Evolutionary conservation across 2,888 invertebrate species (phyloP), one percentile per base, ranked within the genome.

Genomic region (Andrena haemorrhoa): DNA sequence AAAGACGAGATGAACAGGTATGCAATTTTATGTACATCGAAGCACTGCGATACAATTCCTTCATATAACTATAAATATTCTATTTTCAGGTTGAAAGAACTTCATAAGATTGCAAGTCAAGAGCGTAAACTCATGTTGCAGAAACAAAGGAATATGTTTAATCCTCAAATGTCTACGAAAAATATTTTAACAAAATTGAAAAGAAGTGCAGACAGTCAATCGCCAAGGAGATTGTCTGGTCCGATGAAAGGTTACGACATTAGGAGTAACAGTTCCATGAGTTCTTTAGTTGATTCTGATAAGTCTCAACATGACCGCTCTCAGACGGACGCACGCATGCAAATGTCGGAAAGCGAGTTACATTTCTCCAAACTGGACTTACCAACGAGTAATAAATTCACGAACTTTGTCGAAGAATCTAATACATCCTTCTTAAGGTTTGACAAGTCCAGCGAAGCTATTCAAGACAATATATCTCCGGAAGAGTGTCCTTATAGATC

Each of bases 1-100:
- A 95, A 96, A 88, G 95, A 96, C 83, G 96, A 96, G 92, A 96
- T 97, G 93, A 95, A 95, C 92, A 95, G 95, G 95, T 95, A 90
- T 90, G 83, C n/a, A 51, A 58, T 58, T 20, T 53, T 58, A 47
- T 53, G 49, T 61, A 71, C 66, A 63, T 26, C 2, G 47, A 51
- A 41, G 16, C 41, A 16, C 41, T 10, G 53, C 20, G 53, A 7
- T 20, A 3, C 0, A 60, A n/a, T 33, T 29, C 20, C 2, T 10
- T 47, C 12, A 8, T 23, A 20, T 29, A 72, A 70, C 56, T 33
- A 10, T 76, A 16, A 51, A 65, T 33, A 58, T 47, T 16, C 41
- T 72, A 6, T 79, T 75, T 53, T 66, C 83, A 95, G 95, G 85
- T 90, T 95, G 81, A 95, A 95, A 90, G 94, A 95, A 88, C 93